phyloP scores from a whole-genome alignment of 2,888 invertebrate genomes.

The Myopa tessellatipennis region DNA sequence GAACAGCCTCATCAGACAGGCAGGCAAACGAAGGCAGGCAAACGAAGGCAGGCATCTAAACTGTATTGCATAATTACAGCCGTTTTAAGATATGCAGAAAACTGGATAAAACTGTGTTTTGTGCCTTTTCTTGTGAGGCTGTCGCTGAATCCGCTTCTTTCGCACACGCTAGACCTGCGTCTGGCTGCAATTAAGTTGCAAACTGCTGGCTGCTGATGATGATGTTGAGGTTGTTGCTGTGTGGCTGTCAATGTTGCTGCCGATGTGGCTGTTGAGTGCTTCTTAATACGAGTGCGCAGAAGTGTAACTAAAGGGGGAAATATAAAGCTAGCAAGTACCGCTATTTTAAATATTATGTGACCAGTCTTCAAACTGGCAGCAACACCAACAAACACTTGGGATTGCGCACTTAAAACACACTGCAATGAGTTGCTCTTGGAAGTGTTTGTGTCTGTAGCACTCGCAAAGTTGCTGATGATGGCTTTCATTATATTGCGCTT shows the following conservation, averaged over 20 bases:
- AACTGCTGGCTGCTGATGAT: not conserved
- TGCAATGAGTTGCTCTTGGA: too few relatives aligned
- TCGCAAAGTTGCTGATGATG: not conserved
- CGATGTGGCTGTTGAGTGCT: conserved; percentile 3
- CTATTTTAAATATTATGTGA: conserved; percentile 10
- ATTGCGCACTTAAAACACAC: too few relatives aligned
- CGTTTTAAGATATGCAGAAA: conserved; percentile 4
- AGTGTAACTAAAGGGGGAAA: not conserved
- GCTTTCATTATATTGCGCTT: not conserved
- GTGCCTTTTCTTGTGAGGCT: too few relatives aligned
- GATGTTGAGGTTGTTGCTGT: conserved; percentile 5
- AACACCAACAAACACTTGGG: too few relatives aligned
- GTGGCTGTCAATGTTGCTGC: not conserved
- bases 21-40: not conserved
- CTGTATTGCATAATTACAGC: conserved; percentile 18
- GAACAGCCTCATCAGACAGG: not conserved
- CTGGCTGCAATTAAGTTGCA: conserved; percentile 5
- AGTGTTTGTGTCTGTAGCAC: not conserved
- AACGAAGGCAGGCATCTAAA: not conserved
- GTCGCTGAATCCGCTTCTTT: too few relatives aligned
- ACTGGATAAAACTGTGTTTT: too few relatives aligned
- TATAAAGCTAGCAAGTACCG: conserved; percentile 9
- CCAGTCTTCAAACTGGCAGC: not conserved
- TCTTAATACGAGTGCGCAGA: not conserved
- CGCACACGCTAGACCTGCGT: too few relatives aligned